A percentile compares a stretch with the other conserved stretches of the same genome.
Evolutionary conservation across 2,113 vertebrate species (phyloP).

Genomic region (Labeo rohita): DNA sequence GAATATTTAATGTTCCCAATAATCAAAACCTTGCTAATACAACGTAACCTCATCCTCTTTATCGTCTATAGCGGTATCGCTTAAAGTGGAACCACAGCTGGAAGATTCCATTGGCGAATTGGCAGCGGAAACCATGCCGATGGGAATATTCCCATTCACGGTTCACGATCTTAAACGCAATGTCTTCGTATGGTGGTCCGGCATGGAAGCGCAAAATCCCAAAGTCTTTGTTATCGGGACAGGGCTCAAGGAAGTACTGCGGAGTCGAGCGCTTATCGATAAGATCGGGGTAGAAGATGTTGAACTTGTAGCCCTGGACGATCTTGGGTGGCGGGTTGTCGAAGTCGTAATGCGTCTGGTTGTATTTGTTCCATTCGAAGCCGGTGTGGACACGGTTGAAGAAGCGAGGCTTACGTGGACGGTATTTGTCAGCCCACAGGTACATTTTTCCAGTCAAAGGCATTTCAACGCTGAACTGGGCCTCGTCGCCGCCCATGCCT

Average conservation of each 20-base stretch:
- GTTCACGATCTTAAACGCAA: slow-evolving; percentile 96
- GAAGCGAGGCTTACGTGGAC: slow-evolving; percentile 95
- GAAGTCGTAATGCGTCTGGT: slow-evolving; percentile 98
- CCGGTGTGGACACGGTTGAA: slow-evolving; percentile 98
- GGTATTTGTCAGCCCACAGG: slow-evolving; percentile 98
- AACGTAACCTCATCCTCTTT: slow-evolving; percentile 8
- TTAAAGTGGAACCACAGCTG: slow-evolving; percentile 99
- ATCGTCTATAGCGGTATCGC: slow-evolving; percentile 93
- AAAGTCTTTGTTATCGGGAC: slow-evolving; percentile 93
- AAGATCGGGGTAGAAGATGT: slow-evolving; percentile 98
- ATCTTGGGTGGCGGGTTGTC: slow-evolving; percentile 97
- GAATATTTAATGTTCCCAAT: background rate
- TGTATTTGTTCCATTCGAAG: slow-evolving; percentile 99
- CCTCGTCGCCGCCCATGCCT: slow-evolving; percentile 94
- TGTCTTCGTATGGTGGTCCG: slow-evolving; percentile 95
- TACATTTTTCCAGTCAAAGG: slow-evolving; percentile 93
- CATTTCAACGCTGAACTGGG: slow-evolving; percentile 96
- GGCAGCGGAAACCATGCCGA: slow-evolving; percentile 96
- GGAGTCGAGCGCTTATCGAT: slow-evolving; percentile 95
- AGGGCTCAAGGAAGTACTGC: slow-evolving; percentile 96
- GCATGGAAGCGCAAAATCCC: slow-evolving; percentile 95
- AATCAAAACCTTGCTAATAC: background rate
- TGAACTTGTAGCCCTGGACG: slow-evolving; percentile 98
- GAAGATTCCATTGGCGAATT: slow-evolving; percentile 97
- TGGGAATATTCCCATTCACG: slow-evolving; percentile 98